Evolutionary conservation across 2,797 vertebrate species (phyloP), one percentile per base, ranked within the genome.

Genomic region (Falco cherrug): DNA sequence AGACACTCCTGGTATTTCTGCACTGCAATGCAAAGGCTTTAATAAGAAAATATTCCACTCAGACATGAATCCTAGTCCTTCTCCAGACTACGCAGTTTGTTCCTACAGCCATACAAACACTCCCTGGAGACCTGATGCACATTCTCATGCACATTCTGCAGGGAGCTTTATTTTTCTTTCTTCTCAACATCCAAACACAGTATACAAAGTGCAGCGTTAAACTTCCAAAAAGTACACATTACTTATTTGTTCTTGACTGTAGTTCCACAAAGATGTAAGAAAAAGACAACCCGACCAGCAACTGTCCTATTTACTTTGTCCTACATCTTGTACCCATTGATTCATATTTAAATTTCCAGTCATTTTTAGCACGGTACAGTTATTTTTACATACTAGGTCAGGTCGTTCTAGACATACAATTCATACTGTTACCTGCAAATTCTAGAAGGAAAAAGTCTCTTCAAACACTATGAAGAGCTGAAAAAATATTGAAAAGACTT

Each of bases 351-450:
- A 64, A 76, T 90, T 86, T 57, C 24, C 31, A 70, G 22, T 64
- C 77, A 73, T 79, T 96, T 92, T 93, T 95, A 93, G 76, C 47
- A 78, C 29, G 74, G 68, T 33, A 82, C 35, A 71, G 70, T 82
- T 95, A 95, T 93, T 95, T 95, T 92, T 86, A 88, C 35, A 25
- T 50, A 86, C 50, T 45, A 77, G 69, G 84, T 88, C 63, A 95
- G 80, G 87, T 86, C 79, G 94, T 80, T 93, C 75, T 57, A 88
- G 35, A 74, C 64, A 76, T 84, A 57, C 24, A 75, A 65, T 9
- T 74, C 54, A 48, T 80, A 73, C 54, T 59, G 68, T 61, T 39
- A 64, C 47, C 35, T 80, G 43, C 29, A 89, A 95, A 95, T 93
- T 48, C 60, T 68, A 48, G 43, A 84, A 67, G 73, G 45, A 75